Percentiles rank a stretch among this genome's conserved stretches.
Evolutionary conservation across 2,888 invertebrate genomes (phyloP).

Genomic region (Lochmaea capreae): DNA sequence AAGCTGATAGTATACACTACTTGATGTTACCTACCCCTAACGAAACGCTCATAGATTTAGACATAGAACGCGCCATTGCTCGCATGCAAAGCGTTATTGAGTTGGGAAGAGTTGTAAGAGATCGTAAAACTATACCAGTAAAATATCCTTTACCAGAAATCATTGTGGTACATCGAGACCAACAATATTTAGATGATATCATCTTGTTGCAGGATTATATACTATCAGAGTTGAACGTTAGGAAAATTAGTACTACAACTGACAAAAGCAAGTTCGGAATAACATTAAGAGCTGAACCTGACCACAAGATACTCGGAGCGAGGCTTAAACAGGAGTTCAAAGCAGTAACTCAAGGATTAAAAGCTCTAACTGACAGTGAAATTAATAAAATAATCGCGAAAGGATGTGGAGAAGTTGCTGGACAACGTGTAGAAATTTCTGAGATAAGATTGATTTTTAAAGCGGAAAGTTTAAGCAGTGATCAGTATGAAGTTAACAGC

Average conservation of each 20-base stretch:
- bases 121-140: conserved; percentile 91
- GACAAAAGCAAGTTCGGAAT: conserved; percentile 92
- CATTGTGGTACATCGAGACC: conserved; percentile 92
- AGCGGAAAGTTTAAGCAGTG: conserved; percentile 72
- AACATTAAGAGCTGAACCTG: conserved; percentile 90
- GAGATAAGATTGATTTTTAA: conserved; percentile 89
- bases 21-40: conserved; percentile 87
- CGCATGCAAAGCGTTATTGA: conserved; percentile 97
- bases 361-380: conserved; percentile 80
- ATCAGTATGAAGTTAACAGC: conserved; percentile 90
- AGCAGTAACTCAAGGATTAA: conserved; percentile 83
- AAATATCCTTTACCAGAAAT: conserved; percentile 97
- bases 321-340: conserved; percentile 93
- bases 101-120: conserved; percentile 91
- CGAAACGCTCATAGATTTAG: conserved; percentile 77
- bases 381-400: conserved; percentile 79
- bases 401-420: conserved; percentile 79
- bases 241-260: conserved; percentile 82
- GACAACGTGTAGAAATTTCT: conserved; percentile 80
- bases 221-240: conserved; percentile 92
- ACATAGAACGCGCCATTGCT: conserved; percentile 90
- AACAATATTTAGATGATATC: conserved; percentile 76
- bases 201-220: conserved; percentile 86
- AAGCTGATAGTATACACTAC: conserved; percentile 88
- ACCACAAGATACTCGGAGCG: conserved; percentile 90